Conservation (phyloP, 2,888 invertebrate genomes). For the Nymphalis polychloros region DNA sequence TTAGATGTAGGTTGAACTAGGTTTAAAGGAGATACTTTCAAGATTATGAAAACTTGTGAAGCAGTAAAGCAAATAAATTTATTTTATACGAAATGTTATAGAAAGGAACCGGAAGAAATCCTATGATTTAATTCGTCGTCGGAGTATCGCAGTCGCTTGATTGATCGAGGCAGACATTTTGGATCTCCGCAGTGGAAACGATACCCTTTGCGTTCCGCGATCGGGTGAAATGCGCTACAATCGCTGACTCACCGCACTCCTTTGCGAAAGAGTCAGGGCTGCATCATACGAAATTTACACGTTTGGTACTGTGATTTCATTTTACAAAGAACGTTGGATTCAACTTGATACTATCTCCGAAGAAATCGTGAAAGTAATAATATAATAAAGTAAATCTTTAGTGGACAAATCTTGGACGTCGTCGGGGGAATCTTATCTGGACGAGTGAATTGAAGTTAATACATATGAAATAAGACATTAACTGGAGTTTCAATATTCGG, state of each 20-base stretch:
- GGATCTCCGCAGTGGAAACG: slow-evolving; percentile 35
- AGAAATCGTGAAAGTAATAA: slow-evolving; percentile 21
- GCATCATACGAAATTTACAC: slow-evolving; percentile 13
- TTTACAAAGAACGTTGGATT: slow-evolving; percentile 11
- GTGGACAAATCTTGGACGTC: slow-evolving; percentile 12
- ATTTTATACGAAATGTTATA: slow-evolving; percentile 80
- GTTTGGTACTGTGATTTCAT: slow-evolving; percentile 8
- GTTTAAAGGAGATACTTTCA: slow-evolving; percentile 56
- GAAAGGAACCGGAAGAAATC: slow-evolving; percentile 79
- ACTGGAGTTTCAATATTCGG: slow-evolving; percentile 14
- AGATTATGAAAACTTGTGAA: slow-evolving; percentile 47
- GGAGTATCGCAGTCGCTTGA: slow-evolving; percentile 68
- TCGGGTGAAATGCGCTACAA: slow-evolving; percentile 17
- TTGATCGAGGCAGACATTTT: slow-evolving; percentile 54
- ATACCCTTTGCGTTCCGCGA: slow-evolving; percentile 24
- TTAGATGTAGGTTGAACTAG: slow-evolving; percentile 50
- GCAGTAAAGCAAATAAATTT: slow-evolving; percentile 59
- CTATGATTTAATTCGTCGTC: slow-evolving; percentile 75
- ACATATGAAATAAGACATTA: slow-evolving; percentile 6
- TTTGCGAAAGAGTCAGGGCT: slow-evolving; percentile 23
- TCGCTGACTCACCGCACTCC: slow-evolving; percentile 23
- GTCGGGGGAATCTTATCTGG: slow-evolving; percentile 16
- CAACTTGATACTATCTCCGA: slow-evolving; percentile 15
- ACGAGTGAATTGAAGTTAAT: slow-evolving; percentile 6
- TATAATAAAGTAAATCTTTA: slow-evolving; percentile 15